phyloP scores from a whole-genome alignment of 2,113 vertebrate genomes.

The Macrotus californicus region DNA sequence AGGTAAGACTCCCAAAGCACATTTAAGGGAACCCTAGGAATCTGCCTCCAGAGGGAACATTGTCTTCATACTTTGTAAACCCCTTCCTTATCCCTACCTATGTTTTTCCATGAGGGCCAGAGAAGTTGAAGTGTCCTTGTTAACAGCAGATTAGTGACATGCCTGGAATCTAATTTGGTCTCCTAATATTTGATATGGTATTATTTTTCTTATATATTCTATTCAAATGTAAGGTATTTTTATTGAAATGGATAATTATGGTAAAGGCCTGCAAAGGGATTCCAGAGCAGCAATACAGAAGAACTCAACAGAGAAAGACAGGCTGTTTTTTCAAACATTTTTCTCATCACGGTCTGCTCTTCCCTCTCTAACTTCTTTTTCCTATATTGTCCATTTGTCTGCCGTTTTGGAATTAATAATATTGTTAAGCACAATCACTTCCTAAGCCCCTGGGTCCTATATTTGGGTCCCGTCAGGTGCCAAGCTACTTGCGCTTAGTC shows the following conservation, averaged over 20 bases:
- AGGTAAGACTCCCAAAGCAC: not conserved
- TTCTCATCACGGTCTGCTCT: not conserved
- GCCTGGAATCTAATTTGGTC: not conserved
- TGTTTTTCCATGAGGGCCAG: not conserved
- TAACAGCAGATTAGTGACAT: not conserved
- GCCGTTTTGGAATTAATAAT: not conserved
- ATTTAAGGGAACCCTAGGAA: no score
- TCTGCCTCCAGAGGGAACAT: not conserved
- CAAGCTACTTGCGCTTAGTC: not conserved
- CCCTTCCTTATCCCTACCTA: not conserved
- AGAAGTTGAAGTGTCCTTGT: not conserved
- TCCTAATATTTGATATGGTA: not conserved
- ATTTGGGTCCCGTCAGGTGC: not conserved
- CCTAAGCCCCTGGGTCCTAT: not conserved
- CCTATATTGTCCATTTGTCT: not conserved
- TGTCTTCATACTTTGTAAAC: not conserved
- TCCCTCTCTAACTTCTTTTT: not conserved
- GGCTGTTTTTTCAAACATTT: not conserved
- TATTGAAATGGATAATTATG: not conserved
- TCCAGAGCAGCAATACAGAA: not conserved
- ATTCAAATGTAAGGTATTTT: not conserved
- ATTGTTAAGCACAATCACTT: not conserved
- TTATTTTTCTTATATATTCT: not conserved
- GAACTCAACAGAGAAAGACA: not conserved
- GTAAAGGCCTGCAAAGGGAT: not conserved